These are phyloP conservation scores for Rhodinocichla rosea DNA, from an alignment of 2,113 vertebrate species.

Conservation along the genomic window DNA sequence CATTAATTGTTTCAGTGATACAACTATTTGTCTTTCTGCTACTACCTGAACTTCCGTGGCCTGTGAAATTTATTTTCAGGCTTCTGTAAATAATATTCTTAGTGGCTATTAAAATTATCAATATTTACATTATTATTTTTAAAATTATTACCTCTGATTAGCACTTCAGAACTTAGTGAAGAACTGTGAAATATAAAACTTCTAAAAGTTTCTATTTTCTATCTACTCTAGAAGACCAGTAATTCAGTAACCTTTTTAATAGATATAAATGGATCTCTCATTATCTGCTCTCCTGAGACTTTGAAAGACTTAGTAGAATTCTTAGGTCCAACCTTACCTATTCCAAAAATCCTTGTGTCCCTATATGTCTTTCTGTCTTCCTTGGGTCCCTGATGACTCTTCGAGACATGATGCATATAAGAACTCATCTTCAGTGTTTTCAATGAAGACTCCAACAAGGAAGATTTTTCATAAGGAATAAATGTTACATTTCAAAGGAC, in stretches of 20 bases:
- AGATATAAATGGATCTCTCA: background rate
- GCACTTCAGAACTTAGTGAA: background rate
- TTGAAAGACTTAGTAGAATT: background rate
- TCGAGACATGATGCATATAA: fast-evolving
- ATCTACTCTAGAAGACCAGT: background rate
- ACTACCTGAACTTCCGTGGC: background rate
- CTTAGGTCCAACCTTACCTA: background rate
- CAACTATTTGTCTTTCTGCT: background rate
- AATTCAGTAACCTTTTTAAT: background rate
- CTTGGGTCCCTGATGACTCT: background rate
- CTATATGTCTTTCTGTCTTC: background rate
- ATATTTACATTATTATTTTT: background rate
- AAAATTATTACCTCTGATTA: background rate
- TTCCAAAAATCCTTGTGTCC: background rate
- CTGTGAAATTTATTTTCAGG: background rate
- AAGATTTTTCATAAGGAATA: background rate
- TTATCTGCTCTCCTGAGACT: background rate
- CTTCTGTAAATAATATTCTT: background rate
- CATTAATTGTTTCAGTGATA: background rate
- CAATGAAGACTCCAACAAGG: background rate
- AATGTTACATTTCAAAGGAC: background rate
- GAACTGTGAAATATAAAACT: background rate
- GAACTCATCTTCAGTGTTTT: background rate
- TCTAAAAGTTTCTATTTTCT: background rate
- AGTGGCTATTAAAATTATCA: background rate